Base-by-base conservation (phyloP, 2,797 vertebrate species). In the Platyrinchus mystaceus region DNA sequence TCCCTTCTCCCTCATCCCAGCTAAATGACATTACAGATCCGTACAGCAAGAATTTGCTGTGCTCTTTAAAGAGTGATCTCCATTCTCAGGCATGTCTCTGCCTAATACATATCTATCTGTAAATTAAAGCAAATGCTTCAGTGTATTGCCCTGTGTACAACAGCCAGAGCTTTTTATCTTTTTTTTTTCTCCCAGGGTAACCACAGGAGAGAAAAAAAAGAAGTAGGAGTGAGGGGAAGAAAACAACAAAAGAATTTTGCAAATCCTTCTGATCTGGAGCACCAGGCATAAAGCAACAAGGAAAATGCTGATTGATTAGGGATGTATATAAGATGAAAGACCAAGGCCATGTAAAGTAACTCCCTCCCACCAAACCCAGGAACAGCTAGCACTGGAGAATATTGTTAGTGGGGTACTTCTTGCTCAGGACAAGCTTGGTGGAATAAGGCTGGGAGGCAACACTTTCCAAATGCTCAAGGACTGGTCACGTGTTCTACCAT, bases 191-290 rank as follows among this genome's bases (percentile, higher is more conserved):
- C 17, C 84, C 81, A 78, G 85, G 84, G 91, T 94, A 97, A 96
- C 41, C 4, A 52, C 76, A 94, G 47, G 22, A 76, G 36, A 15
- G 46, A 49, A 52, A 36, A 47, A 59, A 62, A 68, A 75, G 30
- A 52, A 27, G 13, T 41, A 53, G 39, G 18, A 59, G 10, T 20
- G 78, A 71, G 28, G 36, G 68, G 30, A 75, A 90, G 46, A 93
- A 92, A 79, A 96, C 91, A 93, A 36, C 94, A 97, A 97, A 97
- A 94, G 96, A 71, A 75, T 96, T 96, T 95, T 97, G 95, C 94
- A 97, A 94, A 93, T 95, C 63, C 78, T 94, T 89, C 62, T 67
- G 75, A 59, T 64, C 74, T 86, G 87, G 81, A 95, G 49, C 66
- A 84, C 19, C 34, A 84, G 86, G 76, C 84, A 78, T 97, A 89